Evolutionary conservation across 2,797 vertebrate genomes (phyloP).

Genomic region (Crax fasciolata): DNA sequence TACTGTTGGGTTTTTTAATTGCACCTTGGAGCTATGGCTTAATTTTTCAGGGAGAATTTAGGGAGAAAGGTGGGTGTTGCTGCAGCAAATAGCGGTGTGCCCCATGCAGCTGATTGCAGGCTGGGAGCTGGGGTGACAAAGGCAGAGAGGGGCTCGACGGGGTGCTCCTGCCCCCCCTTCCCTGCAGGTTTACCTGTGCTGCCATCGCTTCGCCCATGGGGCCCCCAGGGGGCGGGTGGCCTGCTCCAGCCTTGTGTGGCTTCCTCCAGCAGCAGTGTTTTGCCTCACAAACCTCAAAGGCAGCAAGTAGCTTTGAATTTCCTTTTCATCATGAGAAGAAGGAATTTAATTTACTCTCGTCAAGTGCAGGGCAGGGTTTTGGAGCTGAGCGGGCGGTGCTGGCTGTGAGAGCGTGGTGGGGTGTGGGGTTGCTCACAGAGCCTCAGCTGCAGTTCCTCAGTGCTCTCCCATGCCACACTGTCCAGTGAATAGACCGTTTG

Average conservation of each 20-base stretch:
- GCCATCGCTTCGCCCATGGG: neutral
- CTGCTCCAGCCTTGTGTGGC: neutral
- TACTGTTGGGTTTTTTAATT: slow-evolving; percentile 13
- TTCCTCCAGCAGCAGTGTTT: neutral
- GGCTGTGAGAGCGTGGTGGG: neutral
- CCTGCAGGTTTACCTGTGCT: neutral
- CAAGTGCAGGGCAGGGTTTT: neutral
- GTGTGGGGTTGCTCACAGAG: neutral
- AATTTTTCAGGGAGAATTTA: neutral
- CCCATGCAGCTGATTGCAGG: accelerated
- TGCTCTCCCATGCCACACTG: neutral
- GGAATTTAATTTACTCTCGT: slow-evolving; percentile 7
- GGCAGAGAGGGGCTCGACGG: neutral
- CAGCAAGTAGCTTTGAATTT: neutral
- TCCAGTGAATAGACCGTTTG: neutral
- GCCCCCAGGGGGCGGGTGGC: accelerated
- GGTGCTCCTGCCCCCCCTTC: neutral
- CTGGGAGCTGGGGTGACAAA: neutral
- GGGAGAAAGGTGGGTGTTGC: neutral
- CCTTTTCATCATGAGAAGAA: neutral
- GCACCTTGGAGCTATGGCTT: neutral
- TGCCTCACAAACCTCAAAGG: neutral
- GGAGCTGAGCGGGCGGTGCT: neutral
- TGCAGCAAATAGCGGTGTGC: neutral
- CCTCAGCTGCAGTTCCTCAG: neutral